Evolutionary conservation across 2,113 vertebrate species (phyloP).

Genomic region (Prionailurus viverrinus): DNA sequence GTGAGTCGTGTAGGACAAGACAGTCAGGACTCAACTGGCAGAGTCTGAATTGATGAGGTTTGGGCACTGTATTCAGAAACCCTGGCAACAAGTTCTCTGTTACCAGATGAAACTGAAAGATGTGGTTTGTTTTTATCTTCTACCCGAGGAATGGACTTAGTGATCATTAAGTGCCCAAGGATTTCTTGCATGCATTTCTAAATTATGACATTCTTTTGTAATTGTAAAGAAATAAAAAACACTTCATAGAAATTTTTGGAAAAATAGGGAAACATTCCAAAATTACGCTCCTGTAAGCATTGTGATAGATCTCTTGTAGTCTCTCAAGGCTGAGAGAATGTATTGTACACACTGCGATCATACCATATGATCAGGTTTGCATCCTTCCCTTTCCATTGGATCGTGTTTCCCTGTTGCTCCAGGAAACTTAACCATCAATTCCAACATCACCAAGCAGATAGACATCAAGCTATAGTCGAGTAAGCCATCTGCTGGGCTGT

Average conservation of each 20-base stretch:
- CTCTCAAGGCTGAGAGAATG: background rate
- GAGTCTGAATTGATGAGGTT: background rate
- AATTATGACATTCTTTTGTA: background rate
- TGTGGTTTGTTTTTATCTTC: background rate
- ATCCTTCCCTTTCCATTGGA: background rate
- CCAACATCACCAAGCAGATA: background rate
- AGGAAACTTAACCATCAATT: background rate
- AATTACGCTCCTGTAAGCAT: background rate
- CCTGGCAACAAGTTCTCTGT: background rate
- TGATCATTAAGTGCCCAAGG: background rate
- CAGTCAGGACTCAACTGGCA: background rate
- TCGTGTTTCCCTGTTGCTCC: background rate
- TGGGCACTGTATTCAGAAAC: background rate
- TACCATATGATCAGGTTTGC: background rate
- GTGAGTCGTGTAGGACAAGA: background rate
- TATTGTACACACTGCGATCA: background rate
- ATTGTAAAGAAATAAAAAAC: slow-evolving; percentile 50
- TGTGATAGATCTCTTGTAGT: background rate
- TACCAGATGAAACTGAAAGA: background rate
- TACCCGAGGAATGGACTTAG: background rate
- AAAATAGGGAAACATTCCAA: background rate
- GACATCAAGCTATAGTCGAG: background rate
- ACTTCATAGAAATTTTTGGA: background rate
- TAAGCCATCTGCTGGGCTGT: background rate
- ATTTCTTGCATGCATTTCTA: slow-evolving; percentile 42